phyloP scores from a whole-genome alignment of 2,888 invertebrate genomes.

The Drosophila anceps region DNA sequence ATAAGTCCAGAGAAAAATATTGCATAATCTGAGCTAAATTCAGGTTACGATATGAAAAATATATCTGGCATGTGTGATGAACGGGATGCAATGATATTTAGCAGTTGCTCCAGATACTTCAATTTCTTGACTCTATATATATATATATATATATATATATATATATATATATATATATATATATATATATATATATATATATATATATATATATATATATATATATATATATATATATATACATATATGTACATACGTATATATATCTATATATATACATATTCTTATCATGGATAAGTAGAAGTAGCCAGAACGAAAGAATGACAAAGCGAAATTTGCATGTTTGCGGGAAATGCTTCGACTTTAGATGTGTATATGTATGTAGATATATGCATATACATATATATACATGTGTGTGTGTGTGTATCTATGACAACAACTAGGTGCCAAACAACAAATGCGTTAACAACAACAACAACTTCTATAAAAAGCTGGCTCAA shows the following conservation, averaged over 20 bases:
- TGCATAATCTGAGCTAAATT: not conserved
- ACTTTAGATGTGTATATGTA: not conserved
- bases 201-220: too few species aligned
- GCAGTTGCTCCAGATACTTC: too few species aligned
- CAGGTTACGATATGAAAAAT: not conserved
- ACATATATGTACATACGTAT: too few species aligned
- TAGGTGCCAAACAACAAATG: conserved; percentile 52
- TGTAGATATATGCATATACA: not conserved
- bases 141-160: too few species aligned
- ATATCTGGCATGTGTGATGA: too few species aligned
- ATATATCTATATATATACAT: too few species aligned
- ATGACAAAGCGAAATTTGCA: conserved; percentile 4
- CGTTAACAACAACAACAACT: conserved; percentile 18
- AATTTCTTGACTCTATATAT: too few species aligned
- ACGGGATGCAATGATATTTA: too few species aligned
- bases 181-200: too few species aligned
- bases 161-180: too few species aligned
- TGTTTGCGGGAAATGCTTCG: conserved; percentile 5
- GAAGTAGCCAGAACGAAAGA: not conserved
- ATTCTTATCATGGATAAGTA: not conserved
- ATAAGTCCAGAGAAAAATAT: not conserved
- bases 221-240: too few species aligned
- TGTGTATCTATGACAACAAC: conserved; percentile 54
- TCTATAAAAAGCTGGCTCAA: conserved; percentile 29
- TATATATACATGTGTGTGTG: conserved; percentile 8